Evolutionary conservation across 2,113 vertebrate genomes (phyloP), one percentile per base, ranked within the genome.

Genomic region (Poeciliopsis turrubarensis): DNA sequence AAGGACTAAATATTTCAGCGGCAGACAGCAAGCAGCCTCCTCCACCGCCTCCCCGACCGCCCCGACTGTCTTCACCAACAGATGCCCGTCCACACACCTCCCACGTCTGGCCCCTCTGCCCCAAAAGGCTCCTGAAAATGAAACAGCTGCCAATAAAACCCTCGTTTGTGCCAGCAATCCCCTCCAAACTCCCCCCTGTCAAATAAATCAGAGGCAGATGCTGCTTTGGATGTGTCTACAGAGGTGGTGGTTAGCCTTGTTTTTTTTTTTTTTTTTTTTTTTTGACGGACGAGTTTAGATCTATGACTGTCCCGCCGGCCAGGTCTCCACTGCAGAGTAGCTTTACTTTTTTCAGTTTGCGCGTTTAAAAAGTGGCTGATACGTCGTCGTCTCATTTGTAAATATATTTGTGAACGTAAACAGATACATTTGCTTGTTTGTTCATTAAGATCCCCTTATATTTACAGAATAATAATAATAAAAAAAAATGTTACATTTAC

Each of bases 91-190:
- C 63, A 80, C 88, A 89, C 84, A 81, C 64, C 79, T 79, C 74
- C 41, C 34, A 54, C 65, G 17, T 71, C 85, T 79, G 83, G 85
- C 80, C 79, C 78, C 77, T 81, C 78, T 47, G 83, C 80, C 68
- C 77, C 34, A 34, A 86, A 82, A 91, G 77, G 80, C 86, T 79
- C 63, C 70, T 82, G 51, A 60, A 89, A 91, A 87, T 79, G 68
- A 89, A 89, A 90, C 89, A 81, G 85, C 87, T 90, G 89, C 85
- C 86, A 73, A 57, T 91, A 89, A 91, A 87, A 89, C 72, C 67
- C 73, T 51, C 25, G 27, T 57, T 76, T 87, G 73, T 68, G 79
- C 85, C 81, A 79, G 65, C 10, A 12, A 11, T 11, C 10, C 73
- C 29, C 29, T 3, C 30, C 32, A 86, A 81, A 88, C 82, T 54